Conservation (phyloP, 1,140 invertebrate genomes). For the Apis dorsata region DNA sequence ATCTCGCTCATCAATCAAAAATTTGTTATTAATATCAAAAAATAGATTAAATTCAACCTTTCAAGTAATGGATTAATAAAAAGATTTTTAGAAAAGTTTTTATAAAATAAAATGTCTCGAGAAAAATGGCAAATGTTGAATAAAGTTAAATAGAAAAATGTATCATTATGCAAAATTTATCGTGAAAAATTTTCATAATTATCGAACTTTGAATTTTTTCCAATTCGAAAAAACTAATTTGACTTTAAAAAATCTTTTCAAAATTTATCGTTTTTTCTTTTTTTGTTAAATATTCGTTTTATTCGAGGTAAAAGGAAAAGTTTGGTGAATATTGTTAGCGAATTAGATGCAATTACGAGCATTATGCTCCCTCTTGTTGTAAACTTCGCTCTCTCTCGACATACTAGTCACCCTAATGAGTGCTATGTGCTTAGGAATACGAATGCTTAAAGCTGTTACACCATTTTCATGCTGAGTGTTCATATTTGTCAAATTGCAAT, state of each 20-base stretch:
- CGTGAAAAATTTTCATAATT: not conserved
- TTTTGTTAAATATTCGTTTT: not conserved
- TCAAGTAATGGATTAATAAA: too few species aligned
- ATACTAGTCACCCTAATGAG: not conserved
- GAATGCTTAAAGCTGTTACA: not conserved
- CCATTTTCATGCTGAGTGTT: not conserved
- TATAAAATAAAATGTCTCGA: too few species aligned
- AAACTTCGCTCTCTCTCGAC: not conserved
- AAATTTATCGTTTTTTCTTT: too few species aligned
- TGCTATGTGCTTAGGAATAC: not conserved
- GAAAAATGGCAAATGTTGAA: too few species aligned
- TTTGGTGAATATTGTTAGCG: not conserved
- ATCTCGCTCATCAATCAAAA: not conserved
- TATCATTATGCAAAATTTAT: not conserved
- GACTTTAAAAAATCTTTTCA: not conserved
- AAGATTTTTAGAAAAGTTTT: too few species aligned
- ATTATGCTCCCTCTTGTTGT: not conserved
- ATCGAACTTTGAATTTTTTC: not conserved
- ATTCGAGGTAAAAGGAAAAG: not conserved
- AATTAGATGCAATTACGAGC: not conserved
- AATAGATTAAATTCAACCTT: too few species aligned
- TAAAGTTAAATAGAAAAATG: not conserved
- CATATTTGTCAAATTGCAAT: not conserved
- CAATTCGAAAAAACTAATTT: not conserved
- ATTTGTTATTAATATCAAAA: not conserved